Base-by-base conservation (phyloP, 2,113 vertebrate genomes). In the Aspiorhynchus laticeps region DNA sequence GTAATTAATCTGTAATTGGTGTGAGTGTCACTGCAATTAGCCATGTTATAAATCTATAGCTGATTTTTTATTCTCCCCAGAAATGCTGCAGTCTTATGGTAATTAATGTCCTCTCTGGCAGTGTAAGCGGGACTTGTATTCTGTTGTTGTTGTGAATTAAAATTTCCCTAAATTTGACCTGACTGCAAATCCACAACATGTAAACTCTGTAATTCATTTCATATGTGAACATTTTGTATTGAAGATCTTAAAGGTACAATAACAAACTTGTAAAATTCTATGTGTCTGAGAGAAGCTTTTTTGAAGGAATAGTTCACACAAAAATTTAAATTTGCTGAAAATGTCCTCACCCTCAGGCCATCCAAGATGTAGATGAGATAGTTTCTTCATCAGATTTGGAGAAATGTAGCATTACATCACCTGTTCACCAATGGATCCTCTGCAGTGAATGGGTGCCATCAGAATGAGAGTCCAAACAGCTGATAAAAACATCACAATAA, bases 11-110 rank as follows among this genome's bases (percentile, higher is more conserved):
- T 80, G 56, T 26, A n/a, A 61, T 80, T 80, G 33, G 33, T 63
- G 33, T 63, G 51, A 59, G 78, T 26, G 78, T 17, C 56, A 61
- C 24, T 80, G 53, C 53, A 80, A 80, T 80, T 61, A 61, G 31
- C 53, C 28, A n/a, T 63, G 56, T 41, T 12, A 80, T 80, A 61
- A 80, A 80, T 80, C 21, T 80, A 80, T 61, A 63, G 51, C 51
- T 53, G 28, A 5, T 41, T 63, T 46, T 41, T 80, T 80, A 28
- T 80, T 41, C 78, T 63, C 36, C 24, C 14, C 33, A 80, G 19
- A 79, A 56, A 36, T 36, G 17, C 56, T 80, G 78, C 24, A n/a
- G 19, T 61, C 78, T 24, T n/a, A n/a, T n/a, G 6, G 28, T 80
- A 59, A 80, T 80, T 41, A 59, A 80, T 63, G 31, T 61, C 78